Evolutionary conservation across 2,888 invertebrate genomes (phyloP).

Genomic region (Latrodectus elegans): DNA sequence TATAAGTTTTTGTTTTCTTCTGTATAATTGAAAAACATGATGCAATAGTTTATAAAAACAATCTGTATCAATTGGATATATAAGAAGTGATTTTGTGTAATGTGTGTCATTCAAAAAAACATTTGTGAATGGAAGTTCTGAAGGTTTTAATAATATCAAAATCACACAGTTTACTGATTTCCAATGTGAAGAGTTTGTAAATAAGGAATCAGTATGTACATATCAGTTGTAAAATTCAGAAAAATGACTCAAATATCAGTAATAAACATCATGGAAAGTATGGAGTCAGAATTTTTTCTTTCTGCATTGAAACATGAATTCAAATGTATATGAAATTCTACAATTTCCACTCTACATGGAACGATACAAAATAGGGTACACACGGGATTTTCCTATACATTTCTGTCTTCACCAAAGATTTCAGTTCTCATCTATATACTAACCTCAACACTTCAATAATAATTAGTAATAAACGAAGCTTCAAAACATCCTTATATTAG

Average conservation of each 20-base stretch:
- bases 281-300: not conserved
- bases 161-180: slow-evolving; percentile 57
- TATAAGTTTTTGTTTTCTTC: not conserved
- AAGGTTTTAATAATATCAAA: slow-evolving; percentile 55
- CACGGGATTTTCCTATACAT: too few relatives aligned
- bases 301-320: too few relatives aligned
- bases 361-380: too few relatives aligned
- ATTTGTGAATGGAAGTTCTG: slow-evolving; percentile 28
- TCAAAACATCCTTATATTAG: too few relatives aligned
- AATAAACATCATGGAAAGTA: slow-evolving; percentile 64
- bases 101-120: slow-evolving; percentile 28
- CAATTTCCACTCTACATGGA: too few relatives aligned
- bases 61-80: slow-evolving; percentile 31
- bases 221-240: slow-evolving; percentile 66
- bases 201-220: slow-evolving; percentile 65
- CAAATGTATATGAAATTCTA: too few relatives aligned
- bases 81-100: slow-evolving; percentile 29
- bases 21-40: not conserved
- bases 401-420: too few relatives aligned
- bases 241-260: slow-evolving; percentile 59
- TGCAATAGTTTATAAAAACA: not conserved
- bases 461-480: too few relatives aligned
- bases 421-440: too few relatives aligned
- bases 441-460: too few relatives aligned
- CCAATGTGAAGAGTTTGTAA: slow-evolving; percentile 60